phyloP scores from a whole-genome alignment of 2,113 vertebrate species.

The Bettongia penicillata region DNA sequence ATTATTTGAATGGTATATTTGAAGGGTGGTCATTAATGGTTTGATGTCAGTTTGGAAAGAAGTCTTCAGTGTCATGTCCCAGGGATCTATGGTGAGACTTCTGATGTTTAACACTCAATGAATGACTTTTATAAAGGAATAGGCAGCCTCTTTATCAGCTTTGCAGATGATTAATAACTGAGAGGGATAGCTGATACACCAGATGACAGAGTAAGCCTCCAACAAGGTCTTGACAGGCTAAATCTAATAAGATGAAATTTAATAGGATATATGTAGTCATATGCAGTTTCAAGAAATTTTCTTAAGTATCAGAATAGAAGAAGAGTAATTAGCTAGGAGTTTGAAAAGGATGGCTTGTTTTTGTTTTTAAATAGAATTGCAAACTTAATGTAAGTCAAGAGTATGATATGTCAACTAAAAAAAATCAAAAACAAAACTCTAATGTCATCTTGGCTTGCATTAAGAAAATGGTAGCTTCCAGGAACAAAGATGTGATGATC shows the following conservation, averaged over 20 bases:
- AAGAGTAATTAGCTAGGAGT: neutral
- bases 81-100: neutral
- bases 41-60: neutral
- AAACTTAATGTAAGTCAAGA: neutral
- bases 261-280: neutral
- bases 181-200: neutral
- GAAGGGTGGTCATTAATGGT: neutral
- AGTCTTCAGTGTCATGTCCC: neutral
- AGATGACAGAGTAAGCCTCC: neutral
- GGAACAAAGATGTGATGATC: neutral
- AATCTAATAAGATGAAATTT: neutral
- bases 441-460: neutral
- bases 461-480: neutral
- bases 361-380: neutral
- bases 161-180: neutral
- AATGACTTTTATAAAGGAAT: neutral
- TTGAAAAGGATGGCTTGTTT: neutral
- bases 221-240: neutral
- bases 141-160: neutral
- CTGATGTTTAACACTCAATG: neutral
- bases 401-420: neutral
- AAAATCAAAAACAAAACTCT: neutral
- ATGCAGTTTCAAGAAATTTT: neutral
- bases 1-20: neutral
- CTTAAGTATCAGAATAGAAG: neutral